phyloP scores from a whole-genome alignment of 2,797 vertebrate genomes.

The Schizothorax lantsangensis region DNA sequence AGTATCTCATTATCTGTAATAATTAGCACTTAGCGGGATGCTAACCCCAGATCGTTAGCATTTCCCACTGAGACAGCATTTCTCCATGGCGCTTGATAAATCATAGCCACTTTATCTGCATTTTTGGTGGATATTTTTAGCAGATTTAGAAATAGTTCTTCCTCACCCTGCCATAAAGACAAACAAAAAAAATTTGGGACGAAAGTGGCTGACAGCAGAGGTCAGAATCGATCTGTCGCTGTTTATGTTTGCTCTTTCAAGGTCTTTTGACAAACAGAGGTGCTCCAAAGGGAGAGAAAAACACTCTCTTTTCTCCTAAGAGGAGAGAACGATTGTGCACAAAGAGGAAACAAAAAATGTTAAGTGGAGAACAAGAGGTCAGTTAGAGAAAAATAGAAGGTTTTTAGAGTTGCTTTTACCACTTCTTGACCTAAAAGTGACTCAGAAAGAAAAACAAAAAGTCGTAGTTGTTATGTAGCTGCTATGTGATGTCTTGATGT shows the following conservation, averaged over 20 bases:
- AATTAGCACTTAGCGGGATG: conserved; percentile 30
- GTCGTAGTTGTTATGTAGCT: background rate
- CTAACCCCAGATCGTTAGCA: background rate
- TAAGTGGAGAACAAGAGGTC: background rate
- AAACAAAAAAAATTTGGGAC: background rate
- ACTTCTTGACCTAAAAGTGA: conserved; percentile 1
- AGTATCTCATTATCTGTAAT: conserved; percentile 19
- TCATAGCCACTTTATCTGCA: conserved; percentile 16
- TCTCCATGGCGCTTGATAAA: background rate
- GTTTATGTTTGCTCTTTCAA: conserved; percentile 41
- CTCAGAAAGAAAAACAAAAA: background rate
- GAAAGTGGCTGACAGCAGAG: conserved; percentile 28
- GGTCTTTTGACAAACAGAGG: conserved; percentile 24
- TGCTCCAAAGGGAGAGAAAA: conserved; percentile 9
- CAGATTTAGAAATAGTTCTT: background rate
- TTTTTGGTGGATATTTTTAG: conserved; percentile 2
- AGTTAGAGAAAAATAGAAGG: background rate
- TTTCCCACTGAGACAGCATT: conserved; percentile 32
- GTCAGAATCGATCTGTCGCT: conserved; percentile 26
- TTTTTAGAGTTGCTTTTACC: background rate
- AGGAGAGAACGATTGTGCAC: background rate
- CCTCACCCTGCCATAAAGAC: background rate
- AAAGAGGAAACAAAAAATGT: background rate
- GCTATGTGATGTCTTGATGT: background rate
- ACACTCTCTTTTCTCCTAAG: background rate